phyloP scores from a whole-genome alignment of 2,113 vertebrate genomes.

The Boleophthalmus pectinirostris region DNA sequence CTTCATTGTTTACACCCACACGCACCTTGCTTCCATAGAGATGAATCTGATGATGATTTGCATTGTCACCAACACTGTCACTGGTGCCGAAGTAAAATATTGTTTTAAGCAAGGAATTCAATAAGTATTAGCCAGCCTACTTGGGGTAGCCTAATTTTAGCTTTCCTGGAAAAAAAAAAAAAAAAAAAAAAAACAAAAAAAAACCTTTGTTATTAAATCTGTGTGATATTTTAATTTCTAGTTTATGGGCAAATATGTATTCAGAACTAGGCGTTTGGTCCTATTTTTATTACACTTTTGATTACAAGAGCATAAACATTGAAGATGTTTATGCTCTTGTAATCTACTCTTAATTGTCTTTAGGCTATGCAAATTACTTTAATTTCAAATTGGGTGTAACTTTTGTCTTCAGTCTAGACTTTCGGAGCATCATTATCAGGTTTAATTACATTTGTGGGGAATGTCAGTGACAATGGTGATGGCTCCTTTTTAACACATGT shows the following conservation, averaged over 20 bases:
- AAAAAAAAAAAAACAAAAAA: no score
- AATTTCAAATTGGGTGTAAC: not conserved
- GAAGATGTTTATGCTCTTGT: not conserved
- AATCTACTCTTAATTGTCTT: not conserved
- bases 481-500: not conserved
- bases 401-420: not conserved
- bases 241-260: no score
- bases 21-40: constrained; percentile 51
- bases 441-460: not conserved
- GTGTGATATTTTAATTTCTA: no score
- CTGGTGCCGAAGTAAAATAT: not conserved
- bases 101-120: not conserved
- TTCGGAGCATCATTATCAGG: not conserved
- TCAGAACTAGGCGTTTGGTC: not conserved
- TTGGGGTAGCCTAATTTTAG: not conserved
- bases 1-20: constrained; percentile 50
- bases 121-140: not conserved
- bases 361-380: not conserved
- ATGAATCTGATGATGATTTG: constrained; percentile 44
- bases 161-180: no score
- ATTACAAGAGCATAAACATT: no score
- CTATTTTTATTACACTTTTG: no score
- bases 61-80: constrained; percentile 29
- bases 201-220: no score
- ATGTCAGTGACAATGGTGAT: not conserved